Base-by-base conservation (phyloP, 2,797 vertebrate genomes). In the Tarsius wallacei region DNA sequence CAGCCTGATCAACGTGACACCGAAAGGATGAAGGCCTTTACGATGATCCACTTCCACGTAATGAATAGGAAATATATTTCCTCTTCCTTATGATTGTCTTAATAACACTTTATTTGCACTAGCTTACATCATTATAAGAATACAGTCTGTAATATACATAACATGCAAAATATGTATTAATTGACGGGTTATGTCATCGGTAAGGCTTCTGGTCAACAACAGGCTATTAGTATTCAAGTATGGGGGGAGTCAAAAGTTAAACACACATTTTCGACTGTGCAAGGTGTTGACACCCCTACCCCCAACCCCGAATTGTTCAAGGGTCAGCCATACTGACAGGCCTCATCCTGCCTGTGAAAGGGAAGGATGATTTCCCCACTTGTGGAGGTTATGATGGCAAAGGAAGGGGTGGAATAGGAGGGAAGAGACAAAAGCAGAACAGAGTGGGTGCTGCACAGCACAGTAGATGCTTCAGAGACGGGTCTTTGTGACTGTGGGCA, bases 401-500 rank as follows among this genome's bases (percentile, higher is more conserved):
- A 90, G 24, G 5, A 61, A 81, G 28, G 4, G 8, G 28, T 19
- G 31, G 21, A 55, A 4, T 11, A n/a, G 26, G 51, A 71, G 22
- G 64, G 9, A 16, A 3, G 5, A 85, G 22, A 74, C 21, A 42
- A 66, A 53, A 22, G 15, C 21, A 28, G 47, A 90, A 26, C 13
- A 83, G 24, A 10, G 36, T 3, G 7, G 26, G 19, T 19, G 4
- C 1, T 0, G 51, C n/a, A 31, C 26, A 51, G 22, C 15, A 12
- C 0, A 49, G 47, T 0, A 3, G 3, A 8, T 59, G 5, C 36
- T 7, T 5, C 24, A 49, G 31, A 57, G 28, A 21, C 0, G 1
- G 1, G 14, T 2, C 33, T 9, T 42, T 9, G 0, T 33, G 85
- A 17, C 11, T 26, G 14, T 7, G 10, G 24, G 42, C 2, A 36